Evolutionary conservation across 2,888 invertebrate genomes (phyloP).

Genomic region (Lasioglossum malachurum): DNA sequence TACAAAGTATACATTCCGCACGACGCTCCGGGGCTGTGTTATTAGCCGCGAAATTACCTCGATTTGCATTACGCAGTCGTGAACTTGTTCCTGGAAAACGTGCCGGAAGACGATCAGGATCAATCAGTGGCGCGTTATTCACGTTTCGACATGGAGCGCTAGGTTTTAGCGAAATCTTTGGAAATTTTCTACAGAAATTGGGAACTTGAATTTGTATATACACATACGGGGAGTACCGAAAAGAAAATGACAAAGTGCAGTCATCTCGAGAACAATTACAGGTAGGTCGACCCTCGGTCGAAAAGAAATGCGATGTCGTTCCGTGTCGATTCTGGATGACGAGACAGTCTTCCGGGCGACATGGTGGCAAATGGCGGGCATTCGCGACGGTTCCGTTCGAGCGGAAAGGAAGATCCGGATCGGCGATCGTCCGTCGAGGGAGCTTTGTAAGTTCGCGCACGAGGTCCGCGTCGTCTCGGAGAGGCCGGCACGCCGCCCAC

Average conservation of each 20-base stretch:
- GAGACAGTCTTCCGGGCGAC: not conserved
- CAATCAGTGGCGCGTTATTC: not conserved
- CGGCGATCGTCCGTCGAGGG: constrained; percentile 31
- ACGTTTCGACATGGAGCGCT: not conserved
- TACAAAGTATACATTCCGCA: not conserved
- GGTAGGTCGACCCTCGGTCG: not conserved
- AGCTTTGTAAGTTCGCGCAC: constrained; percentile 53
- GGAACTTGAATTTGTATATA: no score
- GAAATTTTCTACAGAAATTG: no score
- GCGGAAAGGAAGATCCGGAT: constrained; percentile 42
- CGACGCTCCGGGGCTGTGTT: constrained; percentile 8
- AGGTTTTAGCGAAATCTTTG: not conserved
- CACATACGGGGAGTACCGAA: no score
- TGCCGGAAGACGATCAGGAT: not conserved
- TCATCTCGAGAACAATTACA: not conserved
- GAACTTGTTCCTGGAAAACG: constrained; percentile 14
- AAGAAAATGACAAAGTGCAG: not conserved
- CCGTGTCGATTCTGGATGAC: not conserved
- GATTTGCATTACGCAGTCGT: constrained; percentile 10
- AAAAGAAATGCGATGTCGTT: not conserved
- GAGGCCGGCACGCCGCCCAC: constrained; percentile 58
- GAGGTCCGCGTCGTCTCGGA: constrained; percentile 54
- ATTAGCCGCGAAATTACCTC: constrained; percentile 22
- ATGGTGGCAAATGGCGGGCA: constrained; percentile 11
- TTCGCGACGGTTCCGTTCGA: constrained; percentile 18